phyloP scores from a whole-genome alignment of 2,888 invertebrate species.

The Brachypterus glaber region DNA sequence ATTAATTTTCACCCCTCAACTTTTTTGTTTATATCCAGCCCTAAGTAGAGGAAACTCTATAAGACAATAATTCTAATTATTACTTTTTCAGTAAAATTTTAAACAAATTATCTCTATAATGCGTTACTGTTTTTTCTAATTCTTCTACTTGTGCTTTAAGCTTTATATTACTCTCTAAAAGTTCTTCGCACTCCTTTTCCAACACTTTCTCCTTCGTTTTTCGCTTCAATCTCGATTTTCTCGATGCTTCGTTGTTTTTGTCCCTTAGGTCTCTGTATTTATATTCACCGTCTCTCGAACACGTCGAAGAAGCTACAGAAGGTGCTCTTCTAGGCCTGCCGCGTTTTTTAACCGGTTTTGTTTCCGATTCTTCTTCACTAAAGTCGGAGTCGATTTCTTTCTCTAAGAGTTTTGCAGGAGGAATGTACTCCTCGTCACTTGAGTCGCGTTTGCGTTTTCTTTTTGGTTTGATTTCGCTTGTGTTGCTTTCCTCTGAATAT shows the following conservation, averaged over 20 bases:
- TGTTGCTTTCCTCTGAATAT: neutral
- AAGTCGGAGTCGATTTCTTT: conserved; percentile 20
- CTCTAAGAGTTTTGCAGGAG: conserved; percentile 24
- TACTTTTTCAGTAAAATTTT: conserved; percentile 51
- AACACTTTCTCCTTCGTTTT: conserved; percentile 49
- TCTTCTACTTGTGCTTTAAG: conserved; percentile 56
- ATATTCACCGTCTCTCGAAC: conserved; percentile 39
- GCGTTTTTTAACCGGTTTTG: conserved; percentile 31
- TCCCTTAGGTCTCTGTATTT: conserved; percentile 61
- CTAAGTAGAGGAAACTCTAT: no score
- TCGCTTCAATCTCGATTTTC: conserved; percentile 62
- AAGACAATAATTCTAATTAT: conserved; percentile 3
- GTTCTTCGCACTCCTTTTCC: conserved; percentile 41
- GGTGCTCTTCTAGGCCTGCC: conserved; percentile 49
- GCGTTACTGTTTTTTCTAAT: conserved; percentile 57
- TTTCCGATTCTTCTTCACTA: conserved; percentile 5
- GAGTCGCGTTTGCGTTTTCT: conserved; percentile 21
- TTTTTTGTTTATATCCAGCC: no score
- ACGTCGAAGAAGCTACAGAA: conserved; percentile 38
- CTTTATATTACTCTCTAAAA: conserved; percentile 54
- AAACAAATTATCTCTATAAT: conserved; percentile 56
- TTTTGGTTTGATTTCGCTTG: conserved; percentile 11
- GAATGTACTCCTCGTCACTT: conserved; percentile 34
- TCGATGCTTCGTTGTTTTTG: conserved; percentile 71
- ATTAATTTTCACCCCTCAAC: no score